Evolutionary conservation across 2,888 invertebrate species (phyloP), one percentile per base, ranked within the genome.

Genomic region (Stratiomys singularior): DNA sequence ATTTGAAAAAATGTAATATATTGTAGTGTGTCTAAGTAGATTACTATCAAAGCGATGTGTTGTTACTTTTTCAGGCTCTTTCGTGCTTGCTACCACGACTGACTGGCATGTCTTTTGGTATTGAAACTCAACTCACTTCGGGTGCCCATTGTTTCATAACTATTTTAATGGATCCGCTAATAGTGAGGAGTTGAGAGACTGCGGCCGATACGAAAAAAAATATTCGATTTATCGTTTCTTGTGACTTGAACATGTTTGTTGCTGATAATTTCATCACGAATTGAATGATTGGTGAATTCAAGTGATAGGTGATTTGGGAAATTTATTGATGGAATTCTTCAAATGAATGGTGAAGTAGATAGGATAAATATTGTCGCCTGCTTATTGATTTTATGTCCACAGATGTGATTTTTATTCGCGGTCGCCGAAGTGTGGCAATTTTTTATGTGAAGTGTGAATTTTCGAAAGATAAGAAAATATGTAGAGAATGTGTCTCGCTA

Each of bases 231-330:
- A 72, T 72, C 71, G 52, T 21, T 27, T 72, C 52, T 27, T 56
- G 52, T 72, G 71, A 72, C 71, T 52, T n/a, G 71, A 27, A 72
- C 71, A 72, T 72, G 71, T 52, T 72, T 52, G 46, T n/a, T 18
- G 71, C 27, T 52, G 71, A 72, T 72, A 72, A 72, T 72, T 72
- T 72, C 71, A 72, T 72, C 71, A 72, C 56, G 71, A 52, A 30
- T 18, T 27, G 66, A 13, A 72, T 72, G 71, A 72, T 72, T 56
- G 25, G 71, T 66, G 37, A 52, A 56, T 46, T 69, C 21, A 69
- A 28, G 25, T 27, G 15, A 11, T 63, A n/a, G 15, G 63, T 13
- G n/a, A 52, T 18, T 52, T n/a, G 15, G 63, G 37, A 37, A 66
- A 66, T 66, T 66, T 66, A 66, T 30, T 66, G 30, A 37, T 37